Evolutionary conservation across 1,140 invertebrate species (phyloP).

Genomic region (Nixonia krombeini): DNA sequence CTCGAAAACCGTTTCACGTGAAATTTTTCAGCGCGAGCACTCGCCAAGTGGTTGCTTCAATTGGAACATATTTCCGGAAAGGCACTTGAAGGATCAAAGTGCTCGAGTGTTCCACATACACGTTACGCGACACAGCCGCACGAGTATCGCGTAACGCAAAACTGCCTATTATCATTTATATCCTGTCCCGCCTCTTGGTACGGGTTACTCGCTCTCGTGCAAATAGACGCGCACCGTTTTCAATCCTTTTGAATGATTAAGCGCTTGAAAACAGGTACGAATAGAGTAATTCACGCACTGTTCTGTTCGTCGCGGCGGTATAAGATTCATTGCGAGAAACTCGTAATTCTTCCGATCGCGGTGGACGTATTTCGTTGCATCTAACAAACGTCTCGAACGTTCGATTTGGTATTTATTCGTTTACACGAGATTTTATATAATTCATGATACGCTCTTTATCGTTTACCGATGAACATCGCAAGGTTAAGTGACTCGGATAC

Average conservation of each 20-base stretch:
- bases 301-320: too few relatives aligned
- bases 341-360: too few relatives aligned
- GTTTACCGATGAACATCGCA: too few relatives aligned
- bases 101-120: not conserved
- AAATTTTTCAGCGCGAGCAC: conserved; percentile 4
- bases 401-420: too few relatives aligned
- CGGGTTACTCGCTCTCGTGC: not conserved
- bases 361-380: too few relatives aligned
- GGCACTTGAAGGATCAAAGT: conserved; percentile 20
- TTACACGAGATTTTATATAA: too few relatives aligned
- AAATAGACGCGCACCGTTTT: not conserved
- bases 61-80: conserved; percentile 33
- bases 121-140: conserved; percentile 16
- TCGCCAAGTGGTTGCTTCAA: conserved; percentile 10
- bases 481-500: too few relatives aligned
- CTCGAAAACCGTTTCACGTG: not conserved
- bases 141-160: conserved; percentile 38
- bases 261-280: conserved; percentile 19
- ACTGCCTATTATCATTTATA: conserved; percentile 37
- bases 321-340: not conserved
- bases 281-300: conserved; percentile 13
- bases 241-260: conserved; percentile 26
- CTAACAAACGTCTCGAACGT: too few relatives aligned
- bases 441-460: too few relatives aligned
- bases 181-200: conserved; percentile 13